These are phyloP conservation scores for Spodoptera frugiperda DNA, from an alignment of 1,140 invertebrate genomes.

Conservation along the genomic window DNA sequence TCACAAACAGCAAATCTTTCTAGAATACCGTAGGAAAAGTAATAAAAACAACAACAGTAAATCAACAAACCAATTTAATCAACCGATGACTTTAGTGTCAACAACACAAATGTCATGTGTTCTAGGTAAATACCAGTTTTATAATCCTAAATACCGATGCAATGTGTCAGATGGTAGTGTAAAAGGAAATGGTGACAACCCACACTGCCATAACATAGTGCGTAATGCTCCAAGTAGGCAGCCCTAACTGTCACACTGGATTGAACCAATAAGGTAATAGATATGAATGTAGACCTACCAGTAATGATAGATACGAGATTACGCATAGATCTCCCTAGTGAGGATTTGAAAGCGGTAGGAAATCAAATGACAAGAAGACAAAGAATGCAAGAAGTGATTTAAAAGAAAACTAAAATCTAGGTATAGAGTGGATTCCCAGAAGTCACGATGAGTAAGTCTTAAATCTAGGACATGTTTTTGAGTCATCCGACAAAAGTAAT, in stretches of 20 bases:
- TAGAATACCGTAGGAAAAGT: background rate
- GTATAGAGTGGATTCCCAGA: no score
- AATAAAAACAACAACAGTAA: slow-evolving; percentile 9
- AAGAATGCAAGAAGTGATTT: no score
- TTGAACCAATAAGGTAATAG: slow-evolving; percentile 1
- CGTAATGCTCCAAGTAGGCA: background rate
- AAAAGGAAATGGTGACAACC: slow-evolving; percentile 12
- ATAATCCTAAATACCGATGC: slow-evolving; percentile 12
- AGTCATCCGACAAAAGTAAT: no score
- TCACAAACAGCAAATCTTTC: background rate
- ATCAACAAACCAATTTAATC: background rate
- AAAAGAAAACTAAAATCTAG: no score
- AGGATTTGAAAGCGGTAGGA: no score
- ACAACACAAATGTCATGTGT: background rate
- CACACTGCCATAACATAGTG: slow-evolving; percentile 12
- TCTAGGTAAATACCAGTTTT: slow-evolving; percentile 3
- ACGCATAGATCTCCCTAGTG: no score
- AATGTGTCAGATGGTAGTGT: slow-evolving; percentile 5
- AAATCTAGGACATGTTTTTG: no score
- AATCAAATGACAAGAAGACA: no score
- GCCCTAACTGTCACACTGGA: slow-evolving; percentile 11
- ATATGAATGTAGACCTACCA: background rate
- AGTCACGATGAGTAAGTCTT: no score
- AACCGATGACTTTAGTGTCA: background rate
- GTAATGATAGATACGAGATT: background rate